phyloP scores from a whole-genome alignment of 2,888 invertebrate species.

The Stegana nigrithorax region DNA sequence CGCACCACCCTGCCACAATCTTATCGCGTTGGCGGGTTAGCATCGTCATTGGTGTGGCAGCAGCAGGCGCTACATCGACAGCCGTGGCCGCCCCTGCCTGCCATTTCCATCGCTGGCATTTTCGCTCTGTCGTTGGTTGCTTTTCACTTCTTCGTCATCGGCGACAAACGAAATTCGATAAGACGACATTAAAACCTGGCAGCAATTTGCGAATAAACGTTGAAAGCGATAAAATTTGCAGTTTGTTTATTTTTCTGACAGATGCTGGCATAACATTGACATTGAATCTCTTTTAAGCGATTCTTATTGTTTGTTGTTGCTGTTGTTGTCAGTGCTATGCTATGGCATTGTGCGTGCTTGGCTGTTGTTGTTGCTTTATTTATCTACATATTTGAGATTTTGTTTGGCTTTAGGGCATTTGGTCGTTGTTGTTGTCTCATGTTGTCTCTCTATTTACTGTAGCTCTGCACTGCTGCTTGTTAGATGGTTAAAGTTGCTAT shows the following conservation, averaged over 20 bases:
- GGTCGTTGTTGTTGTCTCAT: too few species aligned
- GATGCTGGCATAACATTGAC: constrained; percentile 41
- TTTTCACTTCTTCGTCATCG: not conserved
- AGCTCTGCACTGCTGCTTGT: too few species aligned
- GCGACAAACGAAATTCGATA: constrained; percentile 13
- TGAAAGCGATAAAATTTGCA: constrained; percentile 58
- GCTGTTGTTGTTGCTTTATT: not conserved
- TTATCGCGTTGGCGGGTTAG: not conserved
- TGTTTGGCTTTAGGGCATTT: not conserved
- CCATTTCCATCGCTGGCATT: not conserved
- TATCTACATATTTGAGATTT: not conserved
- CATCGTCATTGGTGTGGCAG: not conserved
- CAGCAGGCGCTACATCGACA: not conserved
- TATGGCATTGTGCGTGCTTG: too few species aligned
- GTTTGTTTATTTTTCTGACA: constrained; percentile 63
- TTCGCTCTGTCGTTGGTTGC: not conserved
- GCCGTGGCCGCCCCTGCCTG: not conserved
- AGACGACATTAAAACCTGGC: constrained; percentile 49
- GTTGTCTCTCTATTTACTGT: too few species aligned
- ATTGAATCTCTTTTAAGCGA: constrained; percentile 15
- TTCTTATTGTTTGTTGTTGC: not conserved
- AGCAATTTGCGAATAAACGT: constrained; percentile 62
- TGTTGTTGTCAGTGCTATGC: not conserved
- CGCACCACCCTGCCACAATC: not conserved
- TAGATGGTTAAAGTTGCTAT: too few species aligned